phyloP scores from a whole-genome alignment of 2,113 vertebrate genomes.

The Pycnonotus jocosus region DNA sequence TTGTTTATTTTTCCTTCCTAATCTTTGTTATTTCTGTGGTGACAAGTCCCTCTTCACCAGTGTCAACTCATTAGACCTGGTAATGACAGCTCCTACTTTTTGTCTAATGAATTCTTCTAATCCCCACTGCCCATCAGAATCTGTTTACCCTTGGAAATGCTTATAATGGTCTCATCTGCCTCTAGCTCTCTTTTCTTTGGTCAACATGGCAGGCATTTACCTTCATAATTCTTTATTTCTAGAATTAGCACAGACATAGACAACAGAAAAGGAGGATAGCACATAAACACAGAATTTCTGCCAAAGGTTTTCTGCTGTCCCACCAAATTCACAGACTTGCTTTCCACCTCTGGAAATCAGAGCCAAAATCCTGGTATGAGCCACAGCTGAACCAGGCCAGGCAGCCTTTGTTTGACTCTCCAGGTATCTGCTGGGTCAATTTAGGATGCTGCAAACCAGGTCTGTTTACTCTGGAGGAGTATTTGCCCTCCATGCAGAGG shows the following conservation, averaged over 20 bases:
- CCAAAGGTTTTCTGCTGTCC: neutral
- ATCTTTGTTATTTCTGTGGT: neutral
- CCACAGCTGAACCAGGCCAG: neutral
- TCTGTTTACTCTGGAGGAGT: neutral
- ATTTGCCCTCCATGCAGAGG: accelerated
- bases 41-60: neutral
- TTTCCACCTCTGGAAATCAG: neutral
- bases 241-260: neutral
- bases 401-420: neutral
- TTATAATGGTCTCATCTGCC: neutral
- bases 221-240: neutral
- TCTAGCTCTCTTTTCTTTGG: neutral
- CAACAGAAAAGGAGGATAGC: neutral
- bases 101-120: neutral
- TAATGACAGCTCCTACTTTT: neutral
- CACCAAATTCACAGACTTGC: neutral
- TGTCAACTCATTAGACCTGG: neutral
- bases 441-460: neutral
- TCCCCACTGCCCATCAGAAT: neutral
- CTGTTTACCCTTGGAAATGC: neutral
- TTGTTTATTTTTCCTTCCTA: neutral
- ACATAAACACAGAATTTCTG: neutral
- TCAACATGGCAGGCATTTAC: neutral
- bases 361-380: neutral
- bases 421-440: neutral